Base-by-base conservation (phyloP, 2,113 vertebrate genomes). In the Caranx melampygus region DNA sequence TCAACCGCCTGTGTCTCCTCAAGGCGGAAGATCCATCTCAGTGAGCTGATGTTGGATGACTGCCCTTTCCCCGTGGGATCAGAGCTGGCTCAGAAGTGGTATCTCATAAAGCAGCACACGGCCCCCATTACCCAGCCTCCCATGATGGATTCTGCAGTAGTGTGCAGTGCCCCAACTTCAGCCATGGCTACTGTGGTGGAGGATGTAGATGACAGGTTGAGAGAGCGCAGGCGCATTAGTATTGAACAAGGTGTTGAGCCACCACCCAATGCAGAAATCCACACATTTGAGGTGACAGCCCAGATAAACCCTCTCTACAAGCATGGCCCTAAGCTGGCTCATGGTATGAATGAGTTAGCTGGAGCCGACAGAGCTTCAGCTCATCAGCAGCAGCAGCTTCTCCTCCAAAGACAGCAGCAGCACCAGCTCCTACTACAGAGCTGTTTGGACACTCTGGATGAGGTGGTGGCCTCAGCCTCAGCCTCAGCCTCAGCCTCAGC, bases 31-130 rank as follows among this genome's bases (percentile, higher is more conserved):
- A 96, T 96, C 86, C 95, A 96, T 79, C 90, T 96, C 15, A 95
- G 95, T 60, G 96, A 96, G 87, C 90, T 96, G 84, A 96, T 96
- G 96, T 81, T 96, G 88, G 96, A 96, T 40, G 92, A 94, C 70
- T 96, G 96, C 75, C 96, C 96, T 11, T 96, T 96, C 55, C 95
- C 95, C 0, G 92, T 93, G 0, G 96, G 93, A 55, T 95, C 96
- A 0, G 95, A 96, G 65, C 85, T 96, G 71, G 95, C 96, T 21
- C 95, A 95, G 80, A 96, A 96, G 66, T 96, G 96, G 96, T 89
- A 96, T 92, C 93, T 96, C 51, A 96, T 96, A 77, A 96, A 96
- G 83, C 95, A 96, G 80, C 96, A 96, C 94, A 96, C 96, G 0
- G 96, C 94, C 20, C 95, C 96, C 11, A 93, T 96, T 35, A 94